Percentiles rank a stretch among this genome's conserved stretches.
Conservation (phyloP, 1,140 invertebrate genomes). For the Platorchestia sp. region DNA sequence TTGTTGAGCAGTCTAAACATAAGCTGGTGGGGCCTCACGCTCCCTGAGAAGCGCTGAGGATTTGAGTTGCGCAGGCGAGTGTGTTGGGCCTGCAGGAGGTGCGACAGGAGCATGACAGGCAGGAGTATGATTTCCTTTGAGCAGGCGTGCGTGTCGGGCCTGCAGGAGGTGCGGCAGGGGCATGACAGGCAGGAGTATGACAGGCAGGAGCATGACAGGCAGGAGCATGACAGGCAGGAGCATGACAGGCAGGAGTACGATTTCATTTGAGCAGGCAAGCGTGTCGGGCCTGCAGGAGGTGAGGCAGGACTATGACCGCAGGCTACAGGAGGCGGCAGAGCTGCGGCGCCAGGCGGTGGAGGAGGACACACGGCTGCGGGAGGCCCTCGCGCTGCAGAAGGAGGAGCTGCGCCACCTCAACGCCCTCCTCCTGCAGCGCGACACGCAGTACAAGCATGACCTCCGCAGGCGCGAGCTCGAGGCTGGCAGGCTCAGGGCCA, state of each 20-base stretch:
- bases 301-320: neutral
- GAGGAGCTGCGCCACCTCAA: neutral
- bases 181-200: neutral
- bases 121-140: too few relatives aligned
- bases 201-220: too few relatives aligned
- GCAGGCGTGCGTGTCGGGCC: constrained; percentile 6
- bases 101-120: neutral
- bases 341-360: neutral
- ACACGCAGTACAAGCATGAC: neutral
- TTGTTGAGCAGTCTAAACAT: too few relatives aligned
- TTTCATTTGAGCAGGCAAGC: neutral
- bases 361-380: neutral
- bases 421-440: neutral
- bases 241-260: too few relatives aligned
- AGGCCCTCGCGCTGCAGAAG: neutral
- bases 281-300: constrained; percentile 21
- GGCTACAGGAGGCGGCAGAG: neutral
- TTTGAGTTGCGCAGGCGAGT: neutral
- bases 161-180: neutral
- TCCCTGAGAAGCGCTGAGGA: too few relatives aligned
- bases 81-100: neutral
- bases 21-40: too few relatives aligned
- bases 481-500: neutral
- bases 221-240: too few relatives aligned
- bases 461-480: constrained; percentile 8